phyloP scores from a whole-genome alignment of 2,888 invertebrate genomes.

The Drosophila prolongata region DNA sequence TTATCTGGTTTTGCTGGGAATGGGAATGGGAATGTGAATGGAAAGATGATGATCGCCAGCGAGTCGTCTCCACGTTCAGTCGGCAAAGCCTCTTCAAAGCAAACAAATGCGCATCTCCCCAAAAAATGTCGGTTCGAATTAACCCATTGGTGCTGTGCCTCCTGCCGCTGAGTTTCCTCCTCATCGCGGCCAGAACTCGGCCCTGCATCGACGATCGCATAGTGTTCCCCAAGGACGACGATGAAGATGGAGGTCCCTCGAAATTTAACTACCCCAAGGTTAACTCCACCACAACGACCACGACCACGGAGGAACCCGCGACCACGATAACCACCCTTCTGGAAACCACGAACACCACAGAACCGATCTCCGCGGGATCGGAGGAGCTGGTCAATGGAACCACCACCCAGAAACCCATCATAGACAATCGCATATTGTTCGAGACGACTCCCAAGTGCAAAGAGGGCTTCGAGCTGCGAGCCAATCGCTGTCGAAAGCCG shows the following conservation, averaged over 20 bases:
- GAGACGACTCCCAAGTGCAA: slow-evolving; percentile 49
- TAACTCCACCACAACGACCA: neutral
- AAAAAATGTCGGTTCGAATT: slow-evolving; percentile 36
- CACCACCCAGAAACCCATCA: slow-evolving; percentile 1
- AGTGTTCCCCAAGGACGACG: slow-evolving; percentile 56
- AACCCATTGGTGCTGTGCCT: slow-evolving; percentile 17
- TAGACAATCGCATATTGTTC: slow-evolving; percentile 63
- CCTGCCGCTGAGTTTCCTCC: slow-evolving; percentile 35
- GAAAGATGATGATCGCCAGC: slow-evolving; percentile 27
- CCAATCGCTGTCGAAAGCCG: slow-evolving; percentile 60
- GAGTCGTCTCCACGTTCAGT: slow-evolving; percentile 45
- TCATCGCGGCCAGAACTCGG: slow-evolving; percentile 20
- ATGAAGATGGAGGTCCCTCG: neutral
- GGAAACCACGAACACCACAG: neutral
- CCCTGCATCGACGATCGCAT: slow-evolving; percentile 55
- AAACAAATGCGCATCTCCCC: slow-evolving; percentile 61
- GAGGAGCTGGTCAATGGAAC: slow-evolving; percentile 13
- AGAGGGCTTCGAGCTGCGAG: slow-evolving; percentile 52
- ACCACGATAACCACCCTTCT: neutral
- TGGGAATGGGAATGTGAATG: slow-evolving; percentile 4
- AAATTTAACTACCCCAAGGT: neutral
- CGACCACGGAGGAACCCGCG: neutral
- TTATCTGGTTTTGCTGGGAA: slow-evolving; percentile 27
- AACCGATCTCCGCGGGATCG: neutral
- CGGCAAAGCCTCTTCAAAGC: slow-evolving; percentile 51